Evolutionary conservation across 2,888 invertebrate species (phyloP), one percentile per base, ranked within the genome.

Genomic region (Piscicola geometra): DNA sequence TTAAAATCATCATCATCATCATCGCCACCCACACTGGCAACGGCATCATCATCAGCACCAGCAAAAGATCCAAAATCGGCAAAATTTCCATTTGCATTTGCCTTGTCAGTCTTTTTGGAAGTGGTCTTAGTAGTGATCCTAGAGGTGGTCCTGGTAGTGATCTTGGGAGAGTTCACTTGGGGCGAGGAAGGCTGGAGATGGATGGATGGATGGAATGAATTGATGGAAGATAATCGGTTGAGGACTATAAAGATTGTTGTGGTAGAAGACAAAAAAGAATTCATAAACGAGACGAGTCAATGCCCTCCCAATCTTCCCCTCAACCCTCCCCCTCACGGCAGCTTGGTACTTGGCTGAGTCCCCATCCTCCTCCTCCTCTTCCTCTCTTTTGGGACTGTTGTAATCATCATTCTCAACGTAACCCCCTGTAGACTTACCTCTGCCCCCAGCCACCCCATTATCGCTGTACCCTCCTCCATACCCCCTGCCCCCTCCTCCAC

Each of bases 71-170:
- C n/a, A 56, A 76, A 76, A 72, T 82, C 82, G 67, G 82, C 82
- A 78, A 83, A 84, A 74, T 83, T 82, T 60, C 82, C 82, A 76
- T 79, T 79, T 25, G 72, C 77, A 33, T 71, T 64, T 30, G 60
- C 41, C 5, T 50, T 52, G 67, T 28, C 35, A 21, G 66, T n/a
- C n/a, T n/a, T n/a, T n/a, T n/a, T n/a, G 67, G 21, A 36, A 15
- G 75, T 30, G 21, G 67, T 41, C 9, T 41, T 5, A 9, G 5
- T 41, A 15, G 9, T 41, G 41, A 5, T 15, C 41, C 15, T 41
- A n/a, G n/a, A n/a, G 41, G 9, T 41, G 41, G 9, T 41, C 15
- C 41, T 41, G 41, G 41, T 41, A 41, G 41, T 5, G 15, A 15
- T 41, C 41, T 41, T n/a, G 41, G 41, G 15, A 41, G 41, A 15